These are phyloP conservation scores for Reinhardtius hippoglossoides DNA, from an alignment of 2,113 vertebrate genomes.

Conservation along the genomic window DNA sequence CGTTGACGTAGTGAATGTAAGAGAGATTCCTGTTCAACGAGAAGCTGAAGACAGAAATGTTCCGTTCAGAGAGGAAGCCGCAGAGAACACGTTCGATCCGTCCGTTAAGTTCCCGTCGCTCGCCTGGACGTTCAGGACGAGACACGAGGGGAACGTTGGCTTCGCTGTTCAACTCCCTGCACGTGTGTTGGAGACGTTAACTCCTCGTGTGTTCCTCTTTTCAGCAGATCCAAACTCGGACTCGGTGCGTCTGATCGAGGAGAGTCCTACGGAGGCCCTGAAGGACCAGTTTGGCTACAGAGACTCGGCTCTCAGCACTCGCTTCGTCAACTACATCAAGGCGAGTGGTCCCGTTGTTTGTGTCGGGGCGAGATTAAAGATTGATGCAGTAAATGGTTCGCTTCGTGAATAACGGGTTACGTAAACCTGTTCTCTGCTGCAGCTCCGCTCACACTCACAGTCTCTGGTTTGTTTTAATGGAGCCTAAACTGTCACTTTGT, in stretches of 20 bases:
- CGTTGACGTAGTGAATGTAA: background rate
- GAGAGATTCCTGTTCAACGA: background rate
- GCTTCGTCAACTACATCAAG: slow-evolving; percentile 90
- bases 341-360: slow-evolving; percentile 69
- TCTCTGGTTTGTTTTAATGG: slow-evolving; percentile 17
- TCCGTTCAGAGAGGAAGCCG: too few species aligned
- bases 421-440: background rate
- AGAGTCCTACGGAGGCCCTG: slow-evolving; percentile 80
- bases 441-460: too few species aligned
- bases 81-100: too few species aligned
- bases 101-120: too few species aligned
- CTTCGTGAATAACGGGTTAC: slow-evolving; percentile 11
- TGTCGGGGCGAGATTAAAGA: background rate
- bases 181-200: too few species aligned
- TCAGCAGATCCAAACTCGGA: slow-evolving; percentile 83
- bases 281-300: slow-evolving; percentile 79
- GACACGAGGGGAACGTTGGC: background rate
- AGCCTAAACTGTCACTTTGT: slow-evolving; percentile 2
- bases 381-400: slow-evolving; percentile 4
- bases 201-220: background rate
- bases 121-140: too few species aligned
- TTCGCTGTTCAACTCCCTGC: background rate
- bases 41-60: too few species aligned
- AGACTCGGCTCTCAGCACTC: slow-evolving; percentile 80
- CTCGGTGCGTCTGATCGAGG: slow-evolving; percentile 75